Percentiles rank a stretch among this genome's conserved stretches.
Evolutionary conservation across 1,140 invertebrate species (phyloP).

Genomic region (Aphis craccivora): DNA sequence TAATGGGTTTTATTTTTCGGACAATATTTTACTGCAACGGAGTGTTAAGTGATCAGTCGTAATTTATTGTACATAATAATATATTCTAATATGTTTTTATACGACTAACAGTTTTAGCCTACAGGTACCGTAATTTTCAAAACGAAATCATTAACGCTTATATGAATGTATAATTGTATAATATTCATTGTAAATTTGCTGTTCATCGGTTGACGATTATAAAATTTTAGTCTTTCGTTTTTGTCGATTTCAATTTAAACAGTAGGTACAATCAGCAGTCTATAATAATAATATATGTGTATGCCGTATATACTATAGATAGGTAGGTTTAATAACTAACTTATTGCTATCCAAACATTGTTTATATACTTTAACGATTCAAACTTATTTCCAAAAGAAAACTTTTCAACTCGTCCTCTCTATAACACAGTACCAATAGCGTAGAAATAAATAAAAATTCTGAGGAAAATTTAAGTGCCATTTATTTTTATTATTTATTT

Average conservation of each 20-base stretch:
- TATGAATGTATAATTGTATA: not conserved
- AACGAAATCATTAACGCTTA: not conserved
- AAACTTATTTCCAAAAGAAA: not conserved
- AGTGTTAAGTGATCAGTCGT: not conserved
- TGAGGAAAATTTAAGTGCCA: not conserved
- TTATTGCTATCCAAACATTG: not conserved
- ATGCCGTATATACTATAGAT: no score
- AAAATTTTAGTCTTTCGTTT: not conserved
- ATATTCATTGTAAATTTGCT: not conserved
- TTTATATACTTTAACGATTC: not conserved
- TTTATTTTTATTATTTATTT: slow-evolving; percentile 2
- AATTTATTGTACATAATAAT: not conserved
- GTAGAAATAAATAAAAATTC: not conserved
- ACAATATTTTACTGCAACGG: not conserved
- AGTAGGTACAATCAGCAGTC: not conserved
- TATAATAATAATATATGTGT: not conserved
- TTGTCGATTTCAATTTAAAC: not conserved
- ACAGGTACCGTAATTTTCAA: not conserved
- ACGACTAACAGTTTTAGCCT: not conserved
- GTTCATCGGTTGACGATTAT: not conserved
- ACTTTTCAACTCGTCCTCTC: not conserved
- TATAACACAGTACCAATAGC: not conserved
- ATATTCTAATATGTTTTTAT: not conserved
- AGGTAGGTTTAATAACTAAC: not conserved
- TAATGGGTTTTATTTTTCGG: not conserved